phyloP scores from a whole-genome alignment of 2,888 invertebrate species.

The Acronicta psi region DNA sequence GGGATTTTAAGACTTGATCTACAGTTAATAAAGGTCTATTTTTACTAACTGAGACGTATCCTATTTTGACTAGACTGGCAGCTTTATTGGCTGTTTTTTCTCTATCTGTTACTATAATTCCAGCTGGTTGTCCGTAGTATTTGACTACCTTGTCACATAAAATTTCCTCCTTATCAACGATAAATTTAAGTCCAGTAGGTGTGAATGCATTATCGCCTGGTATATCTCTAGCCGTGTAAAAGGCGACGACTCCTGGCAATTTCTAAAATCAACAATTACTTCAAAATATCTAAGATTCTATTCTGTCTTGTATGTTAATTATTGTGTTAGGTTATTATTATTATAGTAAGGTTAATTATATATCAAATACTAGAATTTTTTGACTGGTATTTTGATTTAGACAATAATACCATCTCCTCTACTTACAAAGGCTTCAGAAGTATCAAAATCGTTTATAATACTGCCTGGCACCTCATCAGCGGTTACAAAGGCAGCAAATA shows the following conservation, averaged over 20 bases:
- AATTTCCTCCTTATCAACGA: conserved; percentile 71
- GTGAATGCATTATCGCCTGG: conserved; percentile 90
- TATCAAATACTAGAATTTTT: not conserved
- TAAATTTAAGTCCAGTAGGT: conserved; percentile 53
- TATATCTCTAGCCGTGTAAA: conserved; percentile 90
- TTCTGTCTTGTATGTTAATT: no score
- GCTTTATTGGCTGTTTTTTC: conserved; percentile 87
- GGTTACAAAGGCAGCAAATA: conserved; percentile 91
- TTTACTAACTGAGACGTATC: conserved; percentile 79
- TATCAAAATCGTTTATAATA: conserved; percentile 87
- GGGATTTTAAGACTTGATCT: conserved; percentile 62
- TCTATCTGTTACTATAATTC: conserved; percentile 89
- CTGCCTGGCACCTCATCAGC: conserved; percentile 85
- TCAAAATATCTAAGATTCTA: no score
- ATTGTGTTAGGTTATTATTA: no score
- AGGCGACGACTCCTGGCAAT: conserved; percentile 90
- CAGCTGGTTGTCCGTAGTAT: conserved; percentile 74
- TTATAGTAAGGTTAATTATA: no score
- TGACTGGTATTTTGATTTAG: not conserved
- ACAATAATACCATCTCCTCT: not conserved
- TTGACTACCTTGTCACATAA: conserved; percentile 77
- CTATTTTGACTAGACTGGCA: conserved; percentile 87
- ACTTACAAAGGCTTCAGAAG: conserved; percentile 90
- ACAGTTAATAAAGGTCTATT: conserved; percentile 64
- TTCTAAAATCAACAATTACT: conserved; percentile 72